Conservation (phyloP, 2,888 invertebrate genomes). For the Nomada ferruginata region DNA sequence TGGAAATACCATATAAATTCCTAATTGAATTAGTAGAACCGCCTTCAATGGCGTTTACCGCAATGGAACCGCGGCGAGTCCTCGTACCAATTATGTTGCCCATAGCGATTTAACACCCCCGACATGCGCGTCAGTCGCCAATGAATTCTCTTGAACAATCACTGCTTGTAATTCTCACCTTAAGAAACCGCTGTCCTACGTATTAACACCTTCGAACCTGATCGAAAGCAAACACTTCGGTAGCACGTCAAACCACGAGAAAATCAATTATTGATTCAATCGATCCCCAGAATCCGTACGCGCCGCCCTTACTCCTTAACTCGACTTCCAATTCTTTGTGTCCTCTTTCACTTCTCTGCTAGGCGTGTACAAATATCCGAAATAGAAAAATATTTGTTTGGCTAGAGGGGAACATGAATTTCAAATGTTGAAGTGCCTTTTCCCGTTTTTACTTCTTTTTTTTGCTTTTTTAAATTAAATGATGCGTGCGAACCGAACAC, state of each 20-base stretch:
- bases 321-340: conserved; percentile 49
- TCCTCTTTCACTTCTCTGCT: conserved; percentile 44
- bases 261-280: conserved; percentile 69
- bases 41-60: conserved; percentile 40
- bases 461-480: background rate
- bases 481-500: too few species aligned
- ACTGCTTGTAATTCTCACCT: conserved; percentile 77
- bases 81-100: conserved; percentile 63
- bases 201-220: conserved; percentile 76
- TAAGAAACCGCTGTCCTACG: conserved; percentile 56
- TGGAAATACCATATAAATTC: conserved; percentile 68
- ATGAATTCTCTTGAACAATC: conserved; percentile 68
- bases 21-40: conserved; percentile 74
- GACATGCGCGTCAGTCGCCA: conserved; percentile 50
- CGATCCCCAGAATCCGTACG: conserved; percentile 54
- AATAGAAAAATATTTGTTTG: background rate
- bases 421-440: background rate
- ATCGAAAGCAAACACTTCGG: conserved; percentile 77
- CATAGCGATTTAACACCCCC: conserved; percentile 59
- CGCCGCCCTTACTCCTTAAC: conserved; percentile 54
- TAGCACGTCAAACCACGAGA: conserved; percentile 46
- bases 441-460: background rate
- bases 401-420: background rate
- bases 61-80: conserved; percentile 42
- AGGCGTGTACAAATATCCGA: conserved; percentile 29